Conservation (phyloP, 2,888 invertebrate species). For the Celastrina argiolus region DNA sequence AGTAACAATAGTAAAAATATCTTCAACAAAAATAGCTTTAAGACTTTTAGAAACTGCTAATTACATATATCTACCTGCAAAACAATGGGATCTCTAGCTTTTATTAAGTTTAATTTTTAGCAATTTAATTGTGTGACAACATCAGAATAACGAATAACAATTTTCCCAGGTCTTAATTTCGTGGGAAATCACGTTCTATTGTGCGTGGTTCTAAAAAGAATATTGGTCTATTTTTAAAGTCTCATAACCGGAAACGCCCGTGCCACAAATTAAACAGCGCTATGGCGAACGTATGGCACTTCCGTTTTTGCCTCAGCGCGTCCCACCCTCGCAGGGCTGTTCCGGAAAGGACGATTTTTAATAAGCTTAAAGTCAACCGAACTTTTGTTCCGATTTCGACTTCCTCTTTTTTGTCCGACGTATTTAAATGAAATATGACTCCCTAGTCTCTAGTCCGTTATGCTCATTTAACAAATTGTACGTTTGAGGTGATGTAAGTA, state of each 20-base stretch:
- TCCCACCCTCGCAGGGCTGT: slow-evolving; percentile 67
- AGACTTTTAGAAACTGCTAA: not conserved
- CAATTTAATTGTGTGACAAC: slow-evolving; percentile 13
- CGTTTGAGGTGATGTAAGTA: slow-evolving; percentile 22
- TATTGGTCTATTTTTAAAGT: slow-evolving; percentile 39
- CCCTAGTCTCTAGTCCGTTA: slow-evolving; percentile 1
- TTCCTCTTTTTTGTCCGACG: slow-evolving; percentile 50
- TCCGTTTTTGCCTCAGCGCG: slow-evolving; percentile 67
- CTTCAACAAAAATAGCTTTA: not conserved
- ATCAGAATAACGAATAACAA: slow-evolving; percentile 1
- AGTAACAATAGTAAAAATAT: not conserved
- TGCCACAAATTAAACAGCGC: slow-evolving; percentile 67
- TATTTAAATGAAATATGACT: slow-evolving; percentile 28
- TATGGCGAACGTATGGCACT: slow-evolving; percentile 70
- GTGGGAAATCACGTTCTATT: slow-evolving; percentile 21
- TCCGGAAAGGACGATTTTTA: slow-evolving; percentile 70
- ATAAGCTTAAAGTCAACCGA: slow-evolving; percentile 65
- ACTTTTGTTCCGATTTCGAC: slow-evolving; percentile 55
- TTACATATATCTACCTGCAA: not conserved
- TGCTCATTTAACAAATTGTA: slow-evolving; percentile 25
- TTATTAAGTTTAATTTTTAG: not conserved
- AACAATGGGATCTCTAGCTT: slow-evolving; percentile 7
- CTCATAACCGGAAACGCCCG: slow-evolving; percentile 66
- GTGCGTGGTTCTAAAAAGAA: slow-evolving; percentile 25
- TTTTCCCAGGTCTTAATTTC: slow-evolving; percentile 21